Percentiles rank a stretch among this genome's conserved stretches.
Evolutionary conservation across 2,113 vertebrate genomes (phyloP).

Genomic region (Naja naja): DNA sequence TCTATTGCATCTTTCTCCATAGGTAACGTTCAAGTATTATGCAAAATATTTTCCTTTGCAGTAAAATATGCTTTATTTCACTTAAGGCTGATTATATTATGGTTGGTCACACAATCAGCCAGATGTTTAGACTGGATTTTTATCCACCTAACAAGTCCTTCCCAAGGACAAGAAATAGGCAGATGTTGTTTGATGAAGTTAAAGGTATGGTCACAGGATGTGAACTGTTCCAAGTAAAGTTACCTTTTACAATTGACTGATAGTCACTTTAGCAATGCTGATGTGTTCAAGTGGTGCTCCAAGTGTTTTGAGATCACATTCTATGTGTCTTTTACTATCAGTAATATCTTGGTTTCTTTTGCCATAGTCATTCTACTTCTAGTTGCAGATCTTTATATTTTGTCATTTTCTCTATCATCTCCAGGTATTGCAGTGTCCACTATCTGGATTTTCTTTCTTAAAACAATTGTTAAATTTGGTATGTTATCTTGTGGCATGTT

Average conservation of each 20-base stretch:
- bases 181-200: not conserved
- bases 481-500: not conserved
- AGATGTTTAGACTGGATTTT: not conserved
- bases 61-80: not conserved
- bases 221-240: not conserved
- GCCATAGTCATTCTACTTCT: not conserved
- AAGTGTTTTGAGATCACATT: not conserved
- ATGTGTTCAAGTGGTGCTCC: not conserved
- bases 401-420: not conserved
- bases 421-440: not conserved
- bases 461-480: not conserved
- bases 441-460: not conserved
- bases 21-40: not conserved
- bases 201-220: not conserved
- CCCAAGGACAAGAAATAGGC: not conserved
- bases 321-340: not conserved
- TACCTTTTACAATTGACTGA: not conserved
- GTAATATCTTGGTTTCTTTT: not conserved
- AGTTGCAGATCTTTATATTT: not conserved
- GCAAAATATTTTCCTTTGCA: not conserved
- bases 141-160: not conserved
- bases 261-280: not conserved
- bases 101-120: not conserved
- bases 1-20: not conserved
- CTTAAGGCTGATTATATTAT: not conserved